Conservation (phyloP, 2,113 vertebrate genomes). For the Antennarius striatus region DNA sequence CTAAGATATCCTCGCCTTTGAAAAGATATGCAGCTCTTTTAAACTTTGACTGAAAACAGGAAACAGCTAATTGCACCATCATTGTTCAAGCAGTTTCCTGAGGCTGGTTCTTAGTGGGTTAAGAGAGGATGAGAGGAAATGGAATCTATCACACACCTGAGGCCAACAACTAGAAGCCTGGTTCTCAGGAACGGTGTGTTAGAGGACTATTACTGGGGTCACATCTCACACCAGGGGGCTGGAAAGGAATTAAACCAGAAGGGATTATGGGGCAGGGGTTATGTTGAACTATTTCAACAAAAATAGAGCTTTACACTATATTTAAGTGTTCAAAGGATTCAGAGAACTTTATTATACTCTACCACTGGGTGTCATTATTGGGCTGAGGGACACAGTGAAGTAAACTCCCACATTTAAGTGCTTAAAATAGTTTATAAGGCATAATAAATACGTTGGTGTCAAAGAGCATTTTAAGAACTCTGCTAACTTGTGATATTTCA, state of each 20-base stretch:
- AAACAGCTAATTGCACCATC: constrained; percentile 29
- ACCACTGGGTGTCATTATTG: constrained; percentile 71
- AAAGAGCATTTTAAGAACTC: not conserved
- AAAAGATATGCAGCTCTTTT: constrained; percentile 24
- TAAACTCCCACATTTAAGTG: not conserved
- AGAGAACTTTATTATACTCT: constrained; percentile 20
- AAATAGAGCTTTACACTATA: not conserved
- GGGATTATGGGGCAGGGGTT: constrained; percentile 20
- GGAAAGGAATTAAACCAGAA: constrained; percentile 25
- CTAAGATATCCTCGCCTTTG: constrained; percentile 11
- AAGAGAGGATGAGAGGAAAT: constrained; percentile 45
- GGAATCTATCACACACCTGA: constrained; percentile 67
- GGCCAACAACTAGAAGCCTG: constrained; percentile 29
- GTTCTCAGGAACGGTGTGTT: constrained; percentile 6
- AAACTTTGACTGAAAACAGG: constrained; percentile 35
- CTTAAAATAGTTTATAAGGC: not conserved
- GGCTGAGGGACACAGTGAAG: constrained; percentile 21
- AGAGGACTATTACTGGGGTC: constrained; percentile 19
- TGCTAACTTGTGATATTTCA: not conserved
- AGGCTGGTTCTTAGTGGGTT: constrained; percentile 27
- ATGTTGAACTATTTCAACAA: constrained; percentile 4
- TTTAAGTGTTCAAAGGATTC: constrained; percentile 20
- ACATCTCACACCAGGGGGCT: constrained; percentile 18
- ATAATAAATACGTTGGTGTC: not conserved
- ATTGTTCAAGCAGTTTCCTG: constrained; percentile 31